Conservation (phyloP, 2,888 invertebrate genomes). For the Mythimna albipuncta region DNA sequence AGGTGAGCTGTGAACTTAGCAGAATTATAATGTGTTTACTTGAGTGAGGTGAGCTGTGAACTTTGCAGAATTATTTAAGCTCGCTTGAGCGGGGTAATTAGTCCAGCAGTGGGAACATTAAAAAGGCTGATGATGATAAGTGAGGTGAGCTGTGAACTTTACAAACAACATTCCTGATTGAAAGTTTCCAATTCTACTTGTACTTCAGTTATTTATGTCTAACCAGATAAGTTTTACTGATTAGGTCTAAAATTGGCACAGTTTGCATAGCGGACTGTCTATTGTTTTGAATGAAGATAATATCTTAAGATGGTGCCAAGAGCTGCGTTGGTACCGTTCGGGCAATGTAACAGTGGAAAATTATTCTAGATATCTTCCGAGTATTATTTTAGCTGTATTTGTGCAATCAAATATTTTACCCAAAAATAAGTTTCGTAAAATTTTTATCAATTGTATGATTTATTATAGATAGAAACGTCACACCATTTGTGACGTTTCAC, state of each 20-base stretch:
- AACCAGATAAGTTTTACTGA: slow-evolving; percentile 9
- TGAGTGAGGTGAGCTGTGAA: too few species aligned
- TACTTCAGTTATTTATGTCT: not conserved
- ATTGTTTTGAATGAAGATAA: slow-evolving; percentile 39
- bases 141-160: not conserved
- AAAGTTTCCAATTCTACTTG: not conserved
- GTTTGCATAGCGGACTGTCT: not conserved
- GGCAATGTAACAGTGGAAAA: not conserved
- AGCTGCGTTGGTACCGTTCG: slow-evolving; percentile 8
- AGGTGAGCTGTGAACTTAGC: too few species aligned
- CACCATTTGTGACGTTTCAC: too few species aligned
- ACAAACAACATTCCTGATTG: not conserved
- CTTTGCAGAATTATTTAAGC: too few species aligned
- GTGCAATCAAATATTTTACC: too few species aligned
- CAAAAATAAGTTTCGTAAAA: too few species aligned
- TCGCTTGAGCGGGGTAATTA: too few species aligned
- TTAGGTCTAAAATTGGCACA: slow-evolving; percentile 33
- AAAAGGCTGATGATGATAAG: too few species aligned
- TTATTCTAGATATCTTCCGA: not conserved
- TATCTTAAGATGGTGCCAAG: slow-evolving; percentile 35
- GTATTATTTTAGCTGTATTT: not conserved
- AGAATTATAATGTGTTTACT: too few species aligned
- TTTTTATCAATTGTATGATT: too few species aligned
- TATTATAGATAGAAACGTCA: too few species aligned
- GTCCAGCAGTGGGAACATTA: too few species aligned